Evolutionary conservation across 1,140 invertebrate species (phyloP), one percentile per base, ranked within the genome.

Genomic region (Psilanteris sp.): DNA sequence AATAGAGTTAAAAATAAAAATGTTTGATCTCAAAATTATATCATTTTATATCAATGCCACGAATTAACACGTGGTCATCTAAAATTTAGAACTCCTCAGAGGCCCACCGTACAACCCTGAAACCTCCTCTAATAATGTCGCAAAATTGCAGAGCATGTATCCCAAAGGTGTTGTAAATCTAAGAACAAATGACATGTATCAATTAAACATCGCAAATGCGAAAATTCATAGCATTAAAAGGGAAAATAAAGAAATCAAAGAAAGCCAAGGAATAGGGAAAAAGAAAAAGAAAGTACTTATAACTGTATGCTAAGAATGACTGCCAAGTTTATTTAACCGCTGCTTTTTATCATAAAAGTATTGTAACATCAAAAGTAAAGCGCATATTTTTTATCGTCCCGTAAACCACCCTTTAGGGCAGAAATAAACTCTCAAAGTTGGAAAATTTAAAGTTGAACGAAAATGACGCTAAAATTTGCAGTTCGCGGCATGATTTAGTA

Each of bases 161-260:
- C 37, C 52, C 36, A 31, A 3, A 8, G 37, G 52, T 32, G 9
- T 15, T 41, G 15, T 43, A 43, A 59, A 34, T 44, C 20, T 44
- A 44, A 44, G 13, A 44, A 44, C 29, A 61, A 37, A 46, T 59
- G 54, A 59, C 34, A 44, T 16, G 39, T 16, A 59, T 44, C 29
- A 44, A 44, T 59, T 44, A 44, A 44, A 32, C 11, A 55, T 31
- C 9, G 6, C 10, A 6, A n/a, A 6, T 37, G 0, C 18, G n/a
- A 9, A 24, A 20, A 24, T 36, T 1, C 18, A 14, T 22, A 36
- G 14, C 13, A 16, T 18, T n/a, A 10, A 18, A 34, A 34, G n/a
- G 3, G 1, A 41, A 13, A 9, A n/a, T 5, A 43, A 43, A 15
- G n/a, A 7, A 15, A 43, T 26, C 13, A n/a, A 26, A 9, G 4